Conservation (phyloP, 2,797 vertebrate species). For the Chloroceryle inda region DNA sequence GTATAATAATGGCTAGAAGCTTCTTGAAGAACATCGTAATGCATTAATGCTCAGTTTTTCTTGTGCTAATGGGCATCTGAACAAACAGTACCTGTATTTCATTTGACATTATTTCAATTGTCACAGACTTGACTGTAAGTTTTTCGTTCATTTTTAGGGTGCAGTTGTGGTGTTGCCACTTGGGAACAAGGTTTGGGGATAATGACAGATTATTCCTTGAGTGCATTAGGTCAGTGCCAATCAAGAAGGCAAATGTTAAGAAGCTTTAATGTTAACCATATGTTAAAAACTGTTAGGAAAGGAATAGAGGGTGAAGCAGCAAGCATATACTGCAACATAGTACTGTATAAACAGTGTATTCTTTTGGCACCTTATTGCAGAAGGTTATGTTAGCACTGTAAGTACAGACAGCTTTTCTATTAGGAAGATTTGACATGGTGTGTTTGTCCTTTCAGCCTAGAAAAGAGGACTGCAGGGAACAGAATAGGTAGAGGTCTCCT, state of each 20-base stretch:
- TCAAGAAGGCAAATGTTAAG: slow-evolving; percentile 40
- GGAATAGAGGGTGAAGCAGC: not conserved
- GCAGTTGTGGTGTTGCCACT: not conserved
- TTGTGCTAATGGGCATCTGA: not conserved
- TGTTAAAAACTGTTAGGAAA: slow-evolving; percentile 27
- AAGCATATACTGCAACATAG: not conserved
- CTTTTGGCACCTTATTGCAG: not conserved
- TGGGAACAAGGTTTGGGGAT: not conserved
- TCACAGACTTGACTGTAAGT: not conserved
- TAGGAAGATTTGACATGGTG: not conserved
- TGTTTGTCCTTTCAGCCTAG: not conserved
- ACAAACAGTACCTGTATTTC: not conserved
- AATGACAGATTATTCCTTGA: slow-evolving; percentile 16
- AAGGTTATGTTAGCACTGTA: not conserved
- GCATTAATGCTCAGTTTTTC: not conserved
- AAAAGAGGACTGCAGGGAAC: not conserved
- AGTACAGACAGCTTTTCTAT: not conserved
- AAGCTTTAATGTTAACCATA: slow-evolving; percentile 41
- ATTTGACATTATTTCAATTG: not conserved
- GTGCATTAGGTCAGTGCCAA: slow-evolving; percentile 25
- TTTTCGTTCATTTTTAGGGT: not conserved
- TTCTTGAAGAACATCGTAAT: not conserved
- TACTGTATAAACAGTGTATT: not conserved
- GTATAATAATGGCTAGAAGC: not conserved
- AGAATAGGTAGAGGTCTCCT: not conserved